Evolutionary conservation across 1,140 invertebrate genomes (phyloP), one percentile per base, ranked within the genome.

Genomic region (Yoshiicerus persimilis): DNA sequence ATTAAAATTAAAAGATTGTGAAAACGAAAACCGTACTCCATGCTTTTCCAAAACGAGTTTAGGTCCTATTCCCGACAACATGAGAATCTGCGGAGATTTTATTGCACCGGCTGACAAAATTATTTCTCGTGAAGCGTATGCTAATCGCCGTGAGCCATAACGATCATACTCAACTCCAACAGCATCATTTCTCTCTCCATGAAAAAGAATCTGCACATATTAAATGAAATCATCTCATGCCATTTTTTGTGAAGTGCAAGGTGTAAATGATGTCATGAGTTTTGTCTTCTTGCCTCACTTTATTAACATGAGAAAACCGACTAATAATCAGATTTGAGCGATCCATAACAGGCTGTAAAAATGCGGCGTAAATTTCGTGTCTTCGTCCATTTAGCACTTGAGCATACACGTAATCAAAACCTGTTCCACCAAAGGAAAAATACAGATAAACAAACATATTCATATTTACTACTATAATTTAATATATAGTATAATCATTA

Each of bases 261-360:
- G n/a, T n/a, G n/a, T n/a, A n/a, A n/a, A n/a, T n/a, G n/a, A n/a
- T n/a, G n/a, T n/a, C n/a, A n/a, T n/a, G n/a, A n/a, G n/a, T n/a
- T n/a, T n/a, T 4, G 0, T 56, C 10, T n/a, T 0, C 11, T 62
- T 56, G 32, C n/a, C 23, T 32, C 66, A 66, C 85, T 36, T 38
- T 86, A 20, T 90, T 27, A 88, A 32, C 23, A 25, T 36, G 56
- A 83, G 90, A 13, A 56, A 25, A 86, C 91, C 88, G 41, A 6
- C 80, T 70, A 11, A 85, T 86, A 16, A 34, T 25, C 1, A 88
- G 27, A 8, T 32, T 85, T 4, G 27, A n/a, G n/a, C 87, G 34
- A 20, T 16, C 11, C 20, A 25, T 30, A 30, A 56, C 56, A 25
- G 88, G 88, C 27, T 75, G 16, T 30, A 89, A 13, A 39, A 84